Base-by-base conservation (phyloP, 2,888 invertebrate species). In the Phania funesta region DNA sequence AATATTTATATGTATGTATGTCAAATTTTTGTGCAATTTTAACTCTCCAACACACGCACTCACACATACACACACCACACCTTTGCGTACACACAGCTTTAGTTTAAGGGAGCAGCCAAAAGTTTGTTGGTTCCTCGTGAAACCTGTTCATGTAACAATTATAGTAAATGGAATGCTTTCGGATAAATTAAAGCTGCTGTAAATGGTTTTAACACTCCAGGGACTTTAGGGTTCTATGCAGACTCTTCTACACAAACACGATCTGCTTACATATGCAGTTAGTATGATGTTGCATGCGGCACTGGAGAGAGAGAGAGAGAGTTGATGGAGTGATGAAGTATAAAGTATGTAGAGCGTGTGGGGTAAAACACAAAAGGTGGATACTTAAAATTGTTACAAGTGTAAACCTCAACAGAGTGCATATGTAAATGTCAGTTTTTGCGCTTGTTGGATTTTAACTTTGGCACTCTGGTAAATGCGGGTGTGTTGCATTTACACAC, bases 341-440 rank as follows among this genome's bases (percentile, higher is more conserved):
- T 60, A 38, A 41, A 24, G 29, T 58, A 20, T 16, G 22, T 29
- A 16, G 22, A 32, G 32, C 9, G 24, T 46, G 52, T 44, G 46
- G 38, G 54, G 44, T 32, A 16, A 62, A 56, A 70, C 41, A 64
- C 65, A 67, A 78, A 82, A 78, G 82, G 78, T 82, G 78, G 65
- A 74, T 82, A 82, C 74, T 82, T 82, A 78, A 82, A 82, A 78
- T 65, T 70, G 82, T 75, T 82, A 82, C 82, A 82, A 78, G 78
- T 82, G 82, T 82, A 82, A 82, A 82, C 82, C 82, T 75, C 78
- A 78, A 78, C 82, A 71, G 82, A 78, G 78, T 82, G 82, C 78
- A 82, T 82, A 82, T 82, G 82, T 82, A 82, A 82, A 82, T 78
- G 82, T 78, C 82, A 82, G 82, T 82, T 82, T 81, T 82, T 78